Conservation (phyloP, 2,888 invertebrate genomes). For the Mylabris sibirica region DNA sequence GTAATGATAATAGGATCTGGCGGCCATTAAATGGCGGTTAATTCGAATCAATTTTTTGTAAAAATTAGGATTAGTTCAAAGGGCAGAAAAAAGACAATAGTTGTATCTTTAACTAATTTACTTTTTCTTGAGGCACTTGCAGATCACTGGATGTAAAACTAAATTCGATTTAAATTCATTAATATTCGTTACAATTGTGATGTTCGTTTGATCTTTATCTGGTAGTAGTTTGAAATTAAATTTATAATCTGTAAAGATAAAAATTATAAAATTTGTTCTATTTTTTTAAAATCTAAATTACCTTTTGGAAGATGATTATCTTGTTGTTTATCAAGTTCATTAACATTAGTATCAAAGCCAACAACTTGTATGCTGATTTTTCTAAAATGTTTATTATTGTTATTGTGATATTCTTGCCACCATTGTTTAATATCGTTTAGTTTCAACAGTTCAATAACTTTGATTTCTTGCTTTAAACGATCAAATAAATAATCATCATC, state of each 20-base stretch:
- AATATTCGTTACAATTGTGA: slow-evolving; percentile 9
- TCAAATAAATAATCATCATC: slow-evolving; percentile 80
- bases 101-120: not conserved
- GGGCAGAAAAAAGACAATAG: not conserved
- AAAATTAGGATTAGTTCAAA: not conserved
- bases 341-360: slow-evolving; percentile 24
- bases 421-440: slow-evolving; percentile 64
- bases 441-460: slow-evolving; percentile 64
- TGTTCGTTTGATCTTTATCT: not conserved
- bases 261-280: not conserved
- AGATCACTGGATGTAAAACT: slow-evolving; percentile 19
- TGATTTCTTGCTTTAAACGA: slow-evolving; percentile 72
- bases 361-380: slow-evolving; percentile 68
- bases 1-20: no score
- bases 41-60: no score
- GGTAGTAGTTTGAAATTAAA: slow-evolving; percentile 15
- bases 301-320: not conserved
- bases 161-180: slow-evolving; percentile 20
- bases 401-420: slow-evolving; percentile 66
- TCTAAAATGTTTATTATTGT: slow-evolving; percentile 51
- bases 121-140: slow-evolving; percentile 9
- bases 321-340: slow-evolving; percentile 41
- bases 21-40: no score
- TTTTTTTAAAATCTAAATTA: not conserved
- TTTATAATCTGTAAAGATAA: slow-evolving; percentile 13